Conservation (phyloP, 2,797 vertebrate species). For the Poeciliopsis infans region DNA sequence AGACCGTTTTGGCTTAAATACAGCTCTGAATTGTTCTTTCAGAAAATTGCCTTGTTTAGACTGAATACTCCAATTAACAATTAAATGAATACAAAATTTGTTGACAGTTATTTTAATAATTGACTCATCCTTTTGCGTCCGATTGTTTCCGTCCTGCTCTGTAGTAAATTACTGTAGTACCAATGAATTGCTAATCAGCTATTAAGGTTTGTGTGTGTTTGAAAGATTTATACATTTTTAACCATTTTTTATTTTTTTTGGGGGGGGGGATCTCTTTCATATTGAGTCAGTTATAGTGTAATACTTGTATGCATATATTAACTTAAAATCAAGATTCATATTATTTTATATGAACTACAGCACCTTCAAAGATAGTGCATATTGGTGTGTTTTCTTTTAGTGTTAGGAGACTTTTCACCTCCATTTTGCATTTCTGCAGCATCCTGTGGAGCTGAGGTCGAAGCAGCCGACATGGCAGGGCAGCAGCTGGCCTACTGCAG, state of each 20-base stretch:
- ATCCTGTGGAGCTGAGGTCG: background rate
- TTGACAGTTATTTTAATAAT: too few relatives aligned
- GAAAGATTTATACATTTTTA: background rate
- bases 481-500: constrained; percentile 34
- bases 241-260: background rate
- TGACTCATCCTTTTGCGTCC: too few relatives aligned
- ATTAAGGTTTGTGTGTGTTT: background rate
- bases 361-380: background rate
- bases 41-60: too few relatives aligned
- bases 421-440: background rate
- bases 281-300: background rate
- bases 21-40: too few relatives aligned
- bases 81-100: too few relatives aligned
- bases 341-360: background rate
- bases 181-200: background rate
- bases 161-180: background rate
- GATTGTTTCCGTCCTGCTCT: too few relatives aligned
- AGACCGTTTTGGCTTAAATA: too few relatives aligned
- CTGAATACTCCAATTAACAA: too few relatives aligned
- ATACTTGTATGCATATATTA: background rate
- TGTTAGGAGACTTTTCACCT: background rate
- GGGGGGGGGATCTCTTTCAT: background rate
- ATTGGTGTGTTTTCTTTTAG: background rate
- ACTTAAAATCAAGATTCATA: background rate
- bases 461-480: constrained; percentile 27